A percentile compares a stretch with the other conserved stretches of the same genome.
Conservation (phyloP, 2,888 invertebrate genomes). For the Ferrisia virgata region DNA sequence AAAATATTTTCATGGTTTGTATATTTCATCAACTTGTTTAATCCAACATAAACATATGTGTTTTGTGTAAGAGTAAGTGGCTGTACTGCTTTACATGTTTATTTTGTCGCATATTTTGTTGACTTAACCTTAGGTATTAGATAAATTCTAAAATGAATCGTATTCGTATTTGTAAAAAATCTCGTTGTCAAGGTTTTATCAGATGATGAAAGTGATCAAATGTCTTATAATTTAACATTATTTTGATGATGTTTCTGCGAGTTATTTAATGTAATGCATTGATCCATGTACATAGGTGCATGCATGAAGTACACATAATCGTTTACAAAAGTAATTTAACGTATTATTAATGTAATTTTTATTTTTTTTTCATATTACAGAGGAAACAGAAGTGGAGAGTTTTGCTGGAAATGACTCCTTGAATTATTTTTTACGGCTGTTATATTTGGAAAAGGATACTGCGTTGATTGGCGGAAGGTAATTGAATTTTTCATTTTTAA, state of each 20-base stretch:
- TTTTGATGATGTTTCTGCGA: neutral
- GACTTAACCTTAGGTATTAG: neutral
- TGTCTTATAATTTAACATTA: neutral
- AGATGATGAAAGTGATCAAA: neutral
- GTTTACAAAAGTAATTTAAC: neutral
- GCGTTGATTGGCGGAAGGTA: conserved; percentile 37
- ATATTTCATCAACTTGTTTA: neutral
- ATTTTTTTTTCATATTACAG: neutral
- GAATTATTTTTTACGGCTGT: conserved; percentile 29
- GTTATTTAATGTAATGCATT: no score
- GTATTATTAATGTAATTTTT: neutral
- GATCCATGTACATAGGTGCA: no score
- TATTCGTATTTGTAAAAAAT: neutral
- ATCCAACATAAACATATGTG: neutral
- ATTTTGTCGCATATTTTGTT: neutral
- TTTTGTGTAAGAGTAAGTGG: neutral
- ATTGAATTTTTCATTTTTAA: neutral
- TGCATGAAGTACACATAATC: no score
- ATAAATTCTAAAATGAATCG: neutral
- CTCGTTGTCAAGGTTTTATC: neutral
- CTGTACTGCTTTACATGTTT: no score
- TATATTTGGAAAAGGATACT: conserved; percentile 27
- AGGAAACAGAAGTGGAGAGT: neutral
- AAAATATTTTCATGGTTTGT: neutral
- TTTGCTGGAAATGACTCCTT: conserved; percentile 35